These are phyloP conservation scores for Podarcis muralis DNA, from an alignment of 2,113 vertebrate species.

Conservation along the genomic window DNA sequence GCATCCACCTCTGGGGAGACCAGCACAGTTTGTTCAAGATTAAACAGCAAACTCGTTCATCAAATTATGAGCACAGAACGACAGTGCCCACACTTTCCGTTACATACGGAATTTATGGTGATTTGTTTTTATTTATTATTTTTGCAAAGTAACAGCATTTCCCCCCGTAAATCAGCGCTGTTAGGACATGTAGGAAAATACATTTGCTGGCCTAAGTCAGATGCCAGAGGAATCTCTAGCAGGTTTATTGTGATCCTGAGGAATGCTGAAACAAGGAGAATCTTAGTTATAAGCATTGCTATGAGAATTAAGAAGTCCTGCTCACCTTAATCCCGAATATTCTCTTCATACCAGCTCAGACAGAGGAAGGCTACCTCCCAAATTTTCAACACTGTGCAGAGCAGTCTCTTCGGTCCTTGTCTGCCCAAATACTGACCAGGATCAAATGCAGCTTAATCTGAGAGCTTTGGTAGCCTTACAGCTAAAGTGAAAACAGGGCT, in stretches of 20 bases:
- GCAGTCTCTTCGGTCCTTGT: rapidly evolving
- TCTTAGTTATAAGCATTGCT: rapidly evolving
- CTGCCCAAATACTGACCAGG: rapidly evolving
- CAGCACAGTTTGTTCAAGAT: neutral
- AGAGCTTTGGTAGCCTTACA: neutral
- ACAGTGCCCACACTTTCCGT: neutral
- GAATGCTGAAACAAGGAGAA: neutral
- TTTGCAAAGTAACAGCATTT: neutral
- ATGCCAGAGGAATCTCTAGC: neutral
- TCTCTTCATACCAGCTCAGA: slow-evolving; percentile 5
- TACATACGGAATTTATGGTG: neutral
- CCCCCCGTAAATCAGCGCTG: neutral
- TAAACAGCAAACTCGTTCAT: rapidly evolving
- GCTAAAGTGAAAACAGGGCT: neutral
- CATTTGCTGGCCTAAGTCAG: neutral
- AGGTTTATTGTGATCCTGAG: neutral
- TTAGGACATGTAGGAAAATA: neutral
- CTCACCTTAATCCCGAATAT: neutral
- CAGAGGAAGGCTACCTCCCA: rapidly evolving
- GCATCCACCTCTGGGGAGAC: rapidly evolving
- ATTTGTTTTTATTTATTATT: neutral
- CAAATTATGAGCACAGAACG: neutral
- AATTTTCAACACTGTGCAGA: rapidly evolving
- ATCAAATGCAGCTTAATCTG: rapidly evolving
- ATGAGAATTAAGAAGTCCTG: neutral